Evolutionary conservation across 1,140 invertebrate genomes (phyloP).

Genomic region (Sogatella furcifera): DNA sequence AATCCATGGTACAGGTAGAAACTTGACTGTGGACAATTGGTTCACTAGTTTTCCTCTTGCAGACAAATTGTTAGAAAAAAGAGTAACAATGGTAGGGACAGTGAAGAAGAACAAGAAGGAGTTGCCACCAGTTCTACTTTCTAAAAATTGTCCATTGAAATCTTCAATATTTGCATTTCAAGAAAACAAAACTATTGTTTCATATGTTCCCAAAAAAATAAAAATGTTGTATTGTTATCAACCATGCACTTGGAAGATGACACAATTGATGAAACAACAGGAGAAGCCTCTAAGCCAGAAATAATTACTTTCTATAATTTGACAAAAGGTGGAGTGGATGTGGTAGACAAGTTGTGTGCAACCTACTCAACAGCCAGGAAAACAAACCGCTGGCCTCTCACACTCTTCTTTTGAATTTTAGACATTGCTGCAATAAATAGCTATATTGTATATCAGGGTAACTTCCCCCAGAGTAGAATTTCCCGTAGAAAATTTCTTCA

Average conservation of each 20-base stretch:
- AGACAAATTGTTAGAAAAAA: conserved; percentile 13
- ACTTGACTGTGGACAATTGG: conserved; percentile 29
- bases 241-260: neutral
- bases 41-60: conserved; percentile 23
- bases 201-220: conserved; percentile 20
- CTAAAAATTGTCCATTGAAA: neutral
- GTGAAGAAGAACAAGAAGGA: conserved; percentile 25
- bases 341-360: conserved; percentile 25
- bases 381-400: conserved; percentile 24
- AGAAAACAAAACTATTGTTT: conserved; percentile 16
- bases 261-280: conserved; percentile 15
- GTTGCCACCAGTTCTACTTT: conserved; percentile 13
- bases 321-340: conserved; percentile 32
- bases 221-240: conserved; percentile 16
- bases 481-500: too few species aligned
- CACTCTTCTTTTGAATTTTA: conserved; percentile 22
- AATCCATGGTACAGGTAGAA: conserved; percentile 25
- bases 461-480: too few species aligned
- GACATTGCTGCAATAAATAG: conserved; percentile 28
- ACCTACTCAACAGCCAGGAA: conserved; percentile 17
- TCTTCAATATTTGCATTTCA: conserved; percentile 13
- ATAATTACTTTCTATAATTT: conserved; percentile 29
- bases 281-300: conserved; percentile 23
- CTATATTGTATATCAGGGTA: too few species aligned
- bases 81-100: conserved; percentile 25